Evolutionary conservation across 1,140 invertebrate genomes (phyloP), one percentile per base, ranked within the genome.

Genomic region (Conopomorpha cramerella): DNA sequence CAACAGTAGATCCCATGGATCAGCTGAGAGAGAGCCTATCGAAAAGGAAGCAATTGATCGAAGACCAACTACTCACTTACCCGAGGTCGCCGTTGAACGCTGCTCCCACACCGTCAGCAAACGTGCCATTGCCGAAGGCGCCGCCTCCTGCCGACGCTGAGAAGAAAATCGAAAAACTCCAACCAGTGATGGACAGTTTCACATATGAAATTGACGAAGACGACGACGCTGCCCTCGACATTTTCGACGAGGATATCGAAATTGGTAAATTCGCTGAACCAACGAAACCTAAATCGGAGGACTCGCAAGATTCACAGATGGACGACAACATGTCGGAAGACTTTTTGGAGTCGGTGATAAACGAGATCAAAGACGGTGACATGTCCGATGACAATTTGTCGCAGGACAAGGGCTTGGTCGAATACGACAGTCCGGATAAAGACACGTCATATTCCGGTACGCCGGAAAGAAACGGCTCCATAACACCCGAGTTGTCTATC

Each of bases 261-360:
- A 18, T 60, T 31, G 58, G 65, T 3, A 62, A 57, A 31, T 71
- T 50, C 33, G 39, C 55, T 10, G 45, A 50, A 34, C 33, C 36
- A 0, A 45, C 41, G 49, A 15, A 43, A 1, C 55, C 50, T 23
- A 57, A 51, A 27, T n/a, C n/a, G n/a, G n/a, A n/a, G 46, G 39
- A 27, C 45, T 50, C 15, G 51, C 60, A 30, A 53, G 49, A 13
- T 48, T 55, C 8, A 38, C 42, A 12, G 49, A 56, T 19, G 30
- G 41, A 55, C 25, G 64, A 74, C 18, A 55, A 49, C 4, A 41
- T 57, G 10, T 60, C 53, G 16, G 70, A 74, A 27, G 65, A 70
- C 12, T 76, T 76, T 41, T 49, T 76, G 26, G 67, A 76, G 38
- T 72, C 71, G 0, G 58, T 76, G 8, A 71, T 76, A 34, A 67